These are phyloP conservation scores for Rhodophaea formosa DNA, from an alignment of 2,888 invertebrate genomes.

Conservation along the genomic window DNA sequence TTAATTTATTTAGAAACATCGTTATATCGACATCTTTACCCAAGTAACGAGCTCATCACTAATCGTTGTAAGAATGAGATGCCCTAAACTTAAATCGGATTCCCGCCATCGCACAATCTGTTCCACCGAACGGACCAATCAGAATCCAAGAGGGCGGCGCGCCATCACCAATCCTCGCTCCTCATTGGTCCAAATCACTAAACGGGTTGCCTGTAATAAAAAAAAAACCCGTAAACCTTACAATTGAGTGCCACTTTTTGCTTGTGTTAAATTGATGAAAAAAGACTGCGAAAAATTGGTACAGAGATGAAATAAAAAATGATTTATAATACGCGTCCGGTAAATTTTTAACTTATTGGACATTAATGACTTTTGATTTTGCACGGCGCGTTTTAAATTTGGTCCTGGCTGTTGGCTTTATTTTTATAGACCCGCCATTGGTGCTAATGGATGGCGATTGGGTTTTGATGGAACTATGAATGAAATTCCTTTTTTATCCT, in stretches of 20 bases:
- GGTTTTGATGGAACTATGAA: conserved; percentile 33
- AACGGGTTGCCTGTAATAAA: conserved; percentile 73
- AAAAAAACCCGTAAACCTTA: conserved; percentile 69
- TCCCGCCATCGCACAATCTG: conserved; percentile 79
- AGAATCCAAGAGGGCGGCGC: conserved; percentile 63
- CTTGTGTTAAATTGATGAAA: conserved; percentile 79
- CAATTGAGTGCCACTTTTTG: conserved; percentile 79
- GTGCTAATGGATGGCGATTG: conserved; percentile 44
- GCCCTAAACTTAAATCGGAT: conserved; percentile 74
- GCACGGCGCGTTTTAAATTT: conserved; percentile 55
- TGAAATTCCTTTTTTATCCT: conserved; percentile 14
- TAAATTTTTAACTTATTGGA: conserved; percentile 80
- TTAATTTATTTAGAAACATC: not conserved
- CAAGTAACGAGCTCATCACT: conserved; percentile 34
- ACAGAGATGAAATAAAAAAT: conserved; percentile 76
- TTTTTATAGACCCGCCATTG: conserved; percentile 50
- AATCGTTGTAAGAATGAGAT: conserved; percentile 72
- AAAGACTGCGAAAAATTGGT: conserved; percentile 73
- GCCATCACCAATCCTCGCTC: conserved; percentile 44
- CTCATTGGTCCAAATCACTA: conserved; percentile 72
- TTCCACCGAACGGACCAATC: conserved; percentile 61
- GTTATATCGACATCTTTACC: conserved; percentile 36
- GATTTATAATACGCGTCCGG: conserved; percentile 74
- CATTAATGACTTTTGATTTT: conserved; percentile 79
- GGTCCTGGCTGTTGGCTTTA: conserved; percentile 42